Percentiles rank a stretch among this genome's conserved stretches.
Evolutionary conservation across 2,113 vertebrate species (phyloP).

Genomic region (Daboia siamensis): DNA sequence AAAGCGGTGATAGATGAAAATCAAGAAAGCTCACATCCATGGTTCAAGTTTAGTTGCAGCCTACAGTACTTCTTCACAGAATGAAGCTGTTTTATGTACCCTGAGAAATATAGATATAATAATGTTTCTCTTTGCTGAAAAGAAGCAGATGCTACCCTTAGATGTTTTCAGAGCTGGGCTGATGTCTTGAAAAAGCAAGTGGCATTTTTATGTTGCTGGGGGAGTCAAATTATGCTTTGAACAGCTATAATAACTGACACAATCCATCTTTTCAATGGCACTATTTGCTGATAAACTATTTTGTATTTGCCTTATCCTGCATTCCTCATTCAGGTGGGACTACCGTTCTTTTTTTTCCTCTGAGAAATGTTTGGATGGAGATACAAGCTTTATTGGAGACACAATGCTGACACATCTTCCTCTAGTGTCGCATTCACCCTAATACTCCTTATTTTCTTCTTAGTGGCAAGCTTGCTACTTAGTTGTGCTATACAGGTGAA

Average conservation of each 20-base stretch:
- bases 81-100: neutral
- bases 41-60: neutral
- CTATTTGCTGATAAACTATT: constrained; percentile 8
- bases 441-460: neutral
- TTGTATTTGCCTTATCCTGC: neutral
- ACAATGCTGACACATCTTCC: neutral
- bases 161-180: neutral
- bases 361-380: neutral
- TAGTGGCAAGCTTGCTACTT: neutral
- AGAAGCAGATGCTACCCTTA: neutral
- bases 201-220: neutral
- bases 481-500: neutral
- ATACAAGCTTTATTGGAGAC: neutral
- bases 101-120: neutral
- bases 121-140: neutral
- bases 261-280: neutral
- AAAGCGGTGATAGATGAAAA: neutral
- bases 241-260: constrained; percentile 13
- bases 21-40: neutral
- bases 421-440: neutral
- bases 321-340: neutral
- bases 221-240: neutral
- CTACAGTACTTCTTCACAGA: neutral
- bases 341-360: neutral
- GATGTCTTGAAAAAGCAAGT: neutral